Percentiles rank a stretch among this genome's conserved stretches.
Conservation (phyloP, 1,140 invertebrate genomes). For the Hormaphis cornu region DNA sequence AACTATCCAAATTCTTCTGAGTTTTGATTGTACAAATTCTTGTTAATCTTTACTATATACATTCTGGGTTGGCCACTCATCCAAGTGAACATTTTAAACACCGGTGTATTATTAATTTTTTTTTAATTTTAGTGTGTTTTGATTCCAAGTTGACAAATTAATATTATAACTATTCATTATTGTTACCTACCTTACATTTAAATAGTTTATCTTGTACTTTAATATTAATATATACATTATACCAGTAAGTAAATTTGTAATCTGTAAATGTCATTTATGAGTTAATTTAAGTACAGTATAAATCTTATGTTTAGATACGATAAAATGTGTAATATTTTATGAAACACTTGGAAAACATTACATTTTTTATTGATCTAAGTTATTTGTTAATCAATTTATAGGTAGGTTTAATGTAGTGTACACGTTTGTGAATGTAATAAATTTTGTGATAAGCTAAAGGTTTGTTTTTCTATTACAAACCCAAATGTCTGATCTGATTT, state of each 20-base stretch:
- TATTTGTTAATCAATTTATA: slow-evolving; percentile 1
- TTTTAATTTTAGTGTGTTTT: not conserved
- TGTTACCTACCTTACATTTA: slow-evolving; percentile 28
- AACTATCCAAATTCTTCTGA: no score
- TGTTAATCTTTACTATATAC: no score
- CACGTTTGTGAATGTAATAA: slow-evolving; percentile 22
- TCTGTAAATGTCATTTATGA: not conserved
- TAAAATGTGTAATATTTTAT: not conserved
- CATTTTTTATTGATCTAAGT: not conserved
- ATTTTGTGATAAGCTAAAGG: slow-evolving; percentile 17
- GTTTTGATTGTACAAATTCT: no score
- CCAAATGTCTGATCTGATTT: no score
- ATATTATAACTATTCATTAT: slow-evolving; percentile 25
- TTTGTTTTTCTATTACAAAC: not conserved
- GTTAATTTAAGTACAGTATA: not conserved
- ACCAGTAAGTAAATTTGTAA: not conserved
- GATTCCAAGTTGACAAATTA: slow-evolving; percentile 12
- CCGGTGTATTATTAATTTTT: not conserved
- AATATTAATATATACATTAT: not conserved
- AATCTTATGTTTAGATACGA: not conserved
- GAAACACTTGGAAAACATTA: not conserved
- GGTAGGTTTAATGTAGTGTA: not conserved
- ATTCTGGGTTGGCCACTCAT: no score
- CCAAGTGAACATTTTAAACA: not conserved
- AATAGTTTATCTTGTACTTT: slow-evolving; percentile 20